phyloP scores from a whole-genome alignment of 2,797 vertebrate genomes.

The Myotis pilosus region DNA sequence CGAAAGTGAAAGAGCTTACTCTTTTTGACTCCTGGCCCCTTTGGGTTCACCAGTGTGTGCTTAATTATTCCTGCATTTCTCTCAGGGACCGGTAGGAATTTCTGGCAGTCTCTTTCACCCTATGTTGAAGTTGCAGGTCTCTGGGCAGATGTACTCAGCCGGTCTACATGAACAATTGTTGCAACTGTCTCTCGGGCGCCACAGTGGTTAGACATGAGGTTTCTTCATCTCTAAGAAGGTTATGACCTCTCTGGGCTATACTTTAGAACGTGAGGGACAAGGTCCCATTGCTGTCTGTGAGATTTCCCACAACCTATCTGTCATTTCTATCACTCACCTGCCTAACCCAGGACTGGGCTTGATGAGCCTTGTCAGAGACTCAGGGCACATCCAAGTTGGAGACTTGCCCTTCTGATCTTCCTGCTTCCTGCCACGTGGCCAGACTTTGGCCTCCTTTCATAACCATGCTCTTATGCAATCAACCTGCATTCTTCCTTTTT shows the following conservation, averaged over 20 bases:
- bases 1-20: not conserved
- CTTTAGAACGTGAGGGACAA: not conserved
- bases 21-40: not conserved
- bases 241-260: not conserved
- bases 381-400: not conserved
- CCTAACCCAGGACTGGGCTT: not conserved
- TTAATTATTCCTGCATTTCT: not conserved
- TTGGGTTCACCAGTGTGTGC: not conserved
- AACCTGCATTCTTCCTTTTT: not conserved
- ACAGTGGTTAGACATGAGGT: not conserved
- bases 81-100: not conserved
- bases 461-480: not conserved
- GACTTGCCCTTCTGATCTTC: not conserved
- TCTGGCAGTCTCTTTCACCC: not conserved
- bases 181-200: not conserved
- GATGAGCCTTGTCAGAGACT: not conserved
- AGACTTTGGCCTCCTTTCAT: constrained; percentile 36
- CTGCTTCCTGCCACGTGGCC: not conserved
- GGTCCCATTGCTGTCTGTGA: not conserved
- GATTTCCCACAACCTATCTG: not conserved
- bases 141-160: not conserved
- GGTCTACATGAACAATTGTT: not conserved
- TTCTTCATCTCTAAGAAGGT: not conserved
- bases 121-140: not conserved
- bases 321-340: not conserved